Evolutionary conservation across 2,888 invertebrate species (phyloP), one percentile per base, ranked within the genome.

Genomic region (Melanostoma mellinum): DNA sequence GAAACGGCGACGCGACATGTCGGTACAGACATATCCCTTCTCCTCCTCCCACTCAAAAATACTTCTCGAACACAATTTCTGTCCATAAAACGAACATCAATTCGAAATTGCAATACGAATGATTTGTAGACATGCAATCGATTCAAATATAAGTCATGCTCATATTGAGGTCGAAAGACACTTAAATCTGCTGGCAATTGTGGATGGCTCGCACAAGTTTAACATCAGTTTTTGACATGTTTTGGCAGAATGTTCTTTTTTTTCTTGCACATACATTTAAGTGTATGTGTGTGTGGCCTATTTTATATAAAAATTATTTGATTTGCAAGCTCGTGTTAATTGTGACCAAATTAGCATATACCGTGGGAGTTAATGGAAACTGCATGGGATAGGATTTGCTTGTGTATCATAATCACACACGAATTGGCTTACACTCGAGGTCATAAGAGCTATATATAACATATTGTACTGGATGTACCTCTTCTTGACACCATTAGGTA

Each of bases 111-210:
- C 46, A 68, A 55, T 73, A 10, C 8, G 61, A 72, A 55, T 72
- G 71, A 63, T 55, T 58, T 33, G 38, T 38, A 38, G 63, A 63
- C 73, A 82, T 82, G 78, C 78, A 78, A 82, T 56, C 73, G 68
- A 74, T 63, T 74, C 35, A 74, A 73, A 72, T 58, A 69, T 61
- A 48, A 33, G 61, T 8, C 36, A 40, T 20, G 20, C 53, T 30
- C 33, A 4, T 44, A 9, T 56, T 56, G n/a, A 2, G 30, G 4
- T 3, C 5, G 4, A 33, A 20, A 33, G 36, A 32, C 32, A 58
- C 42, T 58, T 32, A 32, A n/a, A 1, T 10, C 56, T 46, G 42
- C 60, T 68, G 53, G 60, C 60, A 52, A 6, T 8, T 20, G 6
- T 48, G 32, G 8, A 30, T 20, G 33, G 9, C 42, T 42, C 42